Conservation (phyloP, 2,888 invertebrate species). For the Trichacis sp. region DNA sequence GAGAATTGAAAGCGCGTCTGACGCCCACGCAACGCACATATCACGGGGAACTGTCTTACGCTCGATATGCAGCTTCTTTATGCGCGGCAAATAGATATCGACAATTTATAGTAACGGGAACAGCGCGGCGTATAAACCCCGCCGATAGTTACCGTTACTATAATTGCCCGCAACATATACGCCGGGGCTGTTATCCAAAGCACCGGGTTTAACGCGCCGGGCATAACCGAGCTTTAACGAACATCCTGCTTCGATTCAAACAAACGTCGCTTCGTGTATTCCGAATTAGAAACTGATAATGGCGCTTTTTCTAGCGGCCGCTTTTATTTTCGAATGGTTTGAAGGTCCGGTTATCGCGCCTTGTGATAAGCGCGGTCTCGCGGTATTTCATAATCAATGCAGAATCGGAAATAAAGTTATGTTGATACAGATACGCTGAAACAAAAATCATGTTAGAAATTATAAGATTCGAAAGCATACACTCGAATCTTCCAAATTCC, state of each 20-base stretch:
- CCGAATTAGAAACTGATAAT: not conserved
- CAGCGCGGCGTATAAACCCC: constrained; percentile 24
- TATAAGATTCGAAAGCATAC: too few species aligned
- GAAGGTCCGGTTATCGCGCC: too few species aligned
- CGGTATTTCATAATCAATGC: too few species aligned
- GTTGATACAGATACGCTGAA: too few species aligned
- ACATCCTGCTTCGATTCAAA: constrained; percentile 36
- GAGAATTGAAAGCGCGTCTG: constrained; percentile 34
- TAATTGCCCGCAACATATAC: constrained; percentile 31
- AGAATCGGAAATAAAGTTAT: too few species aligned
- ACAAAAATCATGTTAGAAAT: too few species aligned
- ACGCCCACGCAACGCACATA: constrained; percentile 28
- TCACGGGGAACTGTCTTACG: constrained; percentile 30
- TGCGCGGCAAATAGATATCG: constrained; percentile 37
- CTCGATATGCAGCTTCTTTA: constrained; percentile 35
- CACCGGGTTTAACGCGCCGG: constrained; percentile 22
- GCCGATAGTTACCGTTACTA: constrained; percentile 41
- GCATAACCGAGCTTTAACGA: constrained; percentile 22
- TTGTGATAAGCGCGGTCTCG: too few species aligned
- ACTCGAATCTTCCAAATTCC: too few species aligned
- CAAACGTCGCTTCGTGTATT: constrained; percentile 1
- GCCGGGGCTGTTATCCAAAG: constrained; percentile 33
- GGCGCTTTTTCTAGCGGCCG: too few species aligned
- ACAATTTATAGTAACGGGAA: constrained; percentile 42
- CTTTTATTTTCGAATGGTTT: too few species aligned